A percentile compares a stretch with the other conserved stretches of the same genome.
phyloP scores from a whole-genome alignment of 1,140 invertebrate species.

The Procambarus clarkii region DNA sequence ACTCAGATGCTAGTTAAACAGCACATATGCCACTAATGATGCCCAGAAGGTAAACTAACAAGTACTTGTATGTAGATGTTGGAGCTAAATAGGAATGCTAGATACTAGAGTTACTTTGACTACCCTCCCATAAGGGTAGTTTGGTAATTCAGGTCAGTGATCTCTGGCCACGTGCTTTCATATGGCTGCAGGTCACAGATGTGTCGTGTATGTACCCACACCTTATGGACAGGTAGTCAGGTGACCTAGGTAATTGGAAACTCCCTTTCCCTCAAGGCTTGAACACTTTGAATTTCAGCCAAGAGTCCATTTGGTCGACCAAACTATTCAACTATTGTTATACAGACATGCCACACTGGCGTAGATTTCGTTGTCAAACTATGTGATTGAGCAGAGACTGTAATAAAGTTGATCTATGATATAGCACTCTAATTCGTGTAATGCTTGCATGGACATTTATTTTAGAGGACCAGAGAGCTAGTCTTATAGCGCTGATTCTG shows the following conservation, averaged over 20 bases:
- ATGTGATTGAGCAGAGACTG: not conserved
- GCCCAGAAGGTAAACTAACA: not conserved
- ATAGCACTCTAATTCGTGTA: conserved; percentile 14
- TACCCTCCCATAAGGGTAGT: not conserved
- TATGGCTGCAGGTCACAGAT: not conserved
- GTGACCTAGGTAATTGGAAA: not conserved
- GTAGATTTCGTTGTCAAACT: not conserved
- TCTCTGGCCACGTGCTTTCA: not conserved
- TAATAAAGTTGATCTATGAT: not conserved
- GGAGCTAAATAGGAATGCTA: not conserved
- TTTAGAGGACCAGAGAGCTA: conserved; percentile 5
- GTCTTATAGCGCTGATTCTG: not conserved
- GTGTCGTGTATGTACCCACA: not conserved
- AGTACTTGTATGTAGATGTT: not conserved
- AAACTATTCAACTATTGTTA: not conserved
- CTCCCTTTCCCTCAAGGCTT: not conserved
- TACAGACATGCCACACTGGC: not conserved
- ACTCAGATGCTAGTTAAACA: conserved; percentile 4
- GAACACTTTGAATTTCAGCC: not conserved
- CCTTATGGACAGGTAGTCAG: not conserved
- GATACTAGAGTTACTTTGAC: not conserved
- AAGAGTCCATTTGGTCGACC: not conserved
- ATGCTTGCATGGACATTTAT: conserved; percentile 31
- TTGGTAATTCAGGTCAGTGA: not conserved
- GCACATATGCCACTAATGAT: not conserved